Evolutionary conservation across 2,113 vertebrate genomes (phyloP).

Genomic region (Microtus richardsoni): DNA sequence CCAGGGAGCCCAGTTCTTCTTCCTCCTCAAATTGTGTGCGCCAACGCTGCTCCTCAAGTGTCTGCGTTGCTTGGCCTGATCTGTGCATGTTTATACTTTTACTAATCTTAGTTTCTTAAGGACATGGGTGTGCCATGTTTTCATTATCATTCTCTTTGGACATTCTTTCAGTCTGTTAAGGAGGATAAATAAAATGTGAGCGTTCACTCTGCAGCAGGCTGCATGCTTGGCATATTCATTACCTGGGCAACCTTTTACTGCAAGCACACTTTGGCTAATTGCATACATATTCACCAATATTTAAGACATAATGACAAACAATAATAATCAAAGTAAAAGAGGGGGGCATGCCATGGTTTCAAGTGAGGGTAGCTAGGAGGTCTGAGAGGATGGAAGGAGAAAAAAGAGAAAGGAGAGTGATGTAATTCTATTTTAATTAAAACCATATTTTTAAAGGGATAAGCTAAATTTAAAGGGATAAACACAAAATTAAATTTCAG

Average conservation of each 20-base stretch:
- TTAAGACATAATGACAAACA: neutral
- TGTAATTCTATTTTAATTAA: neutral
- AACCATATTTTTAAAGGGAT: neutral
- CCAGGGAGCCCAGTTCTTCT: neutral
- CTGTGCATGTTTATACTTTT: neutral
- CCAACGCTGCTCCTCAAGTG: neutral
- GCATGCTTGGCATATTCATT: no score
- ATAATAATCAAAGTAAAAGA: neutral
- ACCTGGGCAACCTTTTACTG: neutral
- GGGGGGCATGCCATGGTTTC: neutral
- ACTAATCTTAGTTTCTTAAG: neutral
- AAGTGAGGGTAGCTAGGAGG: neutral
- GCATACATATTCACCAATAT: neutral
- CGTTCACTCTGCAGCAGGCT: no score
- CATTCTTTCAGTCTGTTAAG: neutral
- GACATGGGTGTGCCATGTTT: neutral
- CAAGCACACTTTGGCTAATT: neutral
- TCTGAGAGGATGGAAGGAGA: neutral
- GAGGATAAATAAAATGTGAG: neutral
- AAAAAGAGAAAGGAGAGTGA: neutral
- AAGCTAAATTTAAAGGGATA: neutral
- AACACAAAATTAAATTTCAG: neutral
- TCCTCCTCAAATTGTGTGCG: neutral
- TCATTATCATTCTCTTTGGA: neutral
- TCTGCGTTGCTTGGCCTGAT: neutral